These are phyloP conservation scores for Nomada ruficornis DNA, from an alignment of 2,888 invertebrate species.

Conservation along the genomic window DNA sequence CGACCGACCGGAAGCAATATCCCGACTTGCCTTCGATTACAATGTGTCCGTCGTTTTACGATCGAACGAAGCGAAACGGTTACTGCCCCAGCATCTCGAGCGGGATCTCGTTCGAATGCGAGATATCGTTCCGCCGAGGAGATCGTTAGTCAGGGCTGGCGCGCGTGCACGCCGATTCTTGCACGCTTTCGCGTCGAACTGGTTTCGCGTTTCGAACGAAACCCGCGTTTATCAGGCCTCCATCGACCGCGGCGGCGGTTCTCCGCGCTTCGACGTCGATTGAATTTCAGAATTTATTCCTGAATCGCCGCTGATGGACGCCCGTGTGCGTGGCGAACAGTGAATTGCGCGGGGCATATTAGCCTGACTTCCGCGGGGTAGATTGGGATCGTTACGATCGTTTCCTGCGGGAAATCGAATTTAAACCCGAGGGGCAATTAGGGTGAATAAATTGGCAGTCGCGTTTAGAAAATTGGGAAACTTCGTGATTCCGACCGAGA, in stretches of 20 bases:
- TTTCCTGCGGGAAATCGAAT: too few species aligned
- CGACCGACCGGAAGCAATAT: slow-evolving; percentile 44
- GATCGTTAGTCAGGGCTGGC: slow-evolving; percentile 50
- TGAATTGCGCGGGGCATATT: too few species aligned
- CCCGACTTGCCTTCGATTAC: slow-evolving; percentile 37
- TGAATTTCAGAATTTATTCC: slow-evolving; percentile 5
- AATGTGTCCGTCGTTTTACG: slow-evolving; percentile 31
- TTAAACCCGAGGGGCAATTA: too few species aligned
- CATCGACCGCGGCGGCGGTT: slow-evolving; percentile 9
- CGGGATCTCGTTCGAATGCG: slow-evolving; percentile 31
- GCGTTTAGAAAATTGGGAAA: too few species aligned
- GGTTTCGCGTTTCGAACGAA: slow-evolving; percentile 55
- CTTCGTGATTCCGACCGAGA: too few species aligned
- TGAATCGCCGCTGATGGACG: too few species aligned
- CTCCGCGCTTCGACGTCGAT: slow-evolving; percentile 20
- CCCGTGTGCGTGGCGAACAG: too few species aligned
- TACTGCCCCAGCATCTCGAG: background rate
- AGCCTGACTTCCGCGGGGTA: too few species aligned
- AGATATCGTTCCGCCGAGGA: slow-evolving; percentile 43
- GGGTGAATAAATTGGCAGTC: too few species aligned
- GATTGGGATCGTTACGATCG: too few species aligned
- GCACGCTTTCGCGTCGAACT: slow-evolving; percentile 54
- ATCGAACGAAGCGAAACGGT: slow-evolving; percentile 16
- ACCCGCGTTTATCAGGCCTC: slow-evolving; percentile 40
- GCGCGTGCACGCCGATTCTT: slow-evolving; percentile 41